phyloP scores from a whole-genome alignment of 92 coral and sea anemone genomes.

The Plumapathes pennacea region DNA sequence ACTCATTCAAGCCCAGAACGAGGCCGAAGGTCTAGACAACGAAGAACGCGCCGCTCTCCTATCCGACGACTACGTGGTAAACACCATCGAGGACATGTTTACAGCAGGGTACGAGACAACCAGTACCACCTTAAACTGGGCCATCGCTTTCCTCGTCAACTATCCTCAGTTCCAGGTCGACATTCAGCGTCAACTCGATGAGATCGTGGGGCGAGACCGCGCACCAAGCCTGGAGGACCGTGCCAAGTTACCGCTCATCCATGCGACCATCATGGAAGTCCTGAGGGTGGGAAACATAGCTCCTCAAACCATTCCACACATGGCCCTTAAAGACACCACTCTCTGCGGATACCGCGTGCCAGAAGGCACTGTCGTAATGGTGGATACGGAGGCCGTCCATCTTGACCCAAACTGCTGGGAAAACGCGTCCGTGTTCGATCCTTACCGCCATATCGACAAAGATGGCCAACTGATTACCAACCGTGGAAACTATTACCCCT shows the following conservation, averaged over 20 bases:
- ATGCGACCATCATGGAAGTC: conserved; percentile 46
- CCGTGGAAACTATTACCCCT: conserved; percentile 45
- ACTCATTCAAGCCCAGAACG: conserved; percentile 17
- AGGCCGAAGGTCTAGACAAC: conserved; percentile 7
- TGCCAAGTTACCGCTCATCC: conserved; percentile 26
- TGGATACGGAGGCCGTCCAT: conserved; percentile 16
- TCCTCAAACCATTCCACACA: conserved; percentile 38
- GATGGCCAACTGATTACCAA: conserved; percentile 29
- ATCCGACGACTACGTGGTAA: conserved; percentile 39
- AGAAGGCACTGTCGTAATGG: conserved; percentile 42
- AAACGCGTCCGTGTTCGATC: conserved; percentile 35
- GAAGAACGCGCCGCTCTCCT: conserved; percentile 15
- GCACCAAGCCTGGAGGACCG: conserved; percentile 41
- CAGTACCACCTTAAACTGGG: conserved; percentile 45
- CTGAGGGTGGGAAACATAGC: conserved; percentile 46
- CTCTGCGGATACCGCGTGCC: conserved; percentile 58
- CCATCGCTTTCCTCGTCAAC: conserved; percentile 46
- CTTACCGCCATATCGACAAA: conserved; percentile 46
- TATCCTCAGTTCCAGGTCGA: conserved; percentile 27
- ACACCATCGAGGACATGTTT: conserved; percentile 38
- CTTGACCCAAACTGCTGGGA: conserved; percentile 53
- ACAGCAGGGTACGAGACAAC: conserved; percentile 62
- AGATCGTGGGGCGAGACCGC: conserved; percentile 32
- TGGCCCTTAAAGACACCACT: conserved; percentile 38
- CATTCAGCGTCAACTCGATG: conserved; percentile 24